phyloP scores from a whole-genome alignment of 2,888 invertebrate species.

The Phortica magna region DNA sequence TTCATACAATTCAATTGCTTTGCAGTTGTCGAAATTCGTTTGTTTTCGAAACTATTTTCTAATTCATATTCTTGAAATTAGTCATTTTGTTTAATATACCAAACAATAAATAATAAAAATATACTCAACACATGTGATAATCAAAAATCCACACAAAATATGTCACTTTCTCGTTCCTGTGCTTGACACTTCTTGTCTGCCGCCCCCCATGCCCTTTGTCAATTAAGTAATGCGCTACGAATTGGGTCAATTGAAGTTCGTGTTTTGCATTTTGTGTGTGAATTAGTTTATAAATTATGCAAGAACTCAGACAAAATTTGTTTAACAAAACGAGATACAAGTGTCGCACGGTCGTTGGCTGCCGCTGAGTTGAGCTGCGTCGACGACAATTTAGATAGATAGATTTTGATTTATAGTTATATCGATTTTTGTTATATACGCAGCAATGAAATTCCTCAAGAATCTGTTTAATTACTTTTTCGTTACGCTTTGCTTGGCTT shows the following conservation, averaged over 20 bases:
- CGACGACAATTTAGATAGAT: neutral
- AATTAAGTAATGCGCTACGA: constrained; percentile 59
- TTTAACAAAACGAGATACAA: neutral
- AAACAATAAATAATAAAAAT: too few relatives aligned
- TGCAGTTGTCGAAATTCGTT: too few relatives aligned
- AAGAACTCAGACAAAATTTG: constrained; percentile 36
- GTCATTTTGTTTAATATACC: too few relatives aligned
- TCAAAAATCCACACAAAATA: neutral
- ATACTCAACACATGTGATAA: too few relatives aligned
- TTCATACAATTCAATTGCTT: too few relatives aligned
- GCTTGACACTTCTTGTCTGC: neutral
- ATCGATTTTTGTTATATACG: neutral
- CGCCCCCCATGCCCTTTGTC: constrained; percentile 1
- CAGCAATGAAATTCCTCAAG: neutral
- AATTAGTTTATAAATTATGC: constrained; percentile 55
- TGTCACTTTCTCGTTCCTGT: neutral
- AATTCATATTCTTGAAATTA: too few relatives aligned
- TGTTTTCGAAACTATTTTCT: too few relatives aligned
- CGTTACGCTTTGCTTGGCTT: neutral
- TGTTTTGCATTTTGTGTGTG: constrained; percentile 42
- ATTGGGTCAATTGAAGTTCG: constrained; percentile 58
- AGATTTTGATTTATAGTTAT: neutral
- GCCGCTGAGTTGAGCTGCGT: too few relatives aligned
- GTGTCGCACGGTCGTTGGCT: too few relatives aligned
- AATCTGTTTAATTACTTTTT: neutral